phyloP scores from a whole-genome alignment of 1,140 invertebrate species.

The Magallana angulata region DNA sequence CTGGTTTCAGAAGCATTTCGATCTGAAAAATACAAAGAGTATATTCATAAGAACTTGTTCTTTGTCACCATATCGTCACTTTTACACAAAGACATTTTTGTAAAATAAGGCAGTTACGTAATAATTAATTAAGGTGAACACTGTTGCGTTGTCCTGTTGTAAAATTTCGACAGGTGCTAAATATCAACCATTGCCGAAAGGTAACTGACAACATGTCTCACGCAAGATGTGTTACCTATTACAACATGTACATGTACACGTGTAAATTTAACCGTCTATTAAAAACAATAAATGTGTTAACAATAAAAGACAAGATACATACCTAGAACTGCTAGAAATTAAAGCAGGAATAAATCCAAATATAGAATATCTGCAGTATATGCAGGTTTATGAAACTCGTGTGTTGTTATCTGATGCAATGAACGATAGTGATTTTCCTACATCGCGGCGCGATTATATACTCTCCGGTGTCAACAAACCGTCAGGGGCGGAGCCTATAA shows the following conservation, averaged over 20 bases:
- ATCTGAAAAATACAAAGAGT: neutral
- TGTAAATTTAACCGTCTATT: neutral
- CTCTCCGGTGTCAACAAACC: constrained; percentile 4
- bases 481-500: neutral
- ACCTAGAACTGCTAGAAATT: neutral
- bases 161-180: neutral
- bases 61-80: too few species aligned
- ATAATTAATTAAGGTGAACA: too few species aligned
- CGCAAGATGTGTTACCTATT: neutral
- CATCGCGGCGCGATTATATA: neutral
- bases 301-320: neutral
- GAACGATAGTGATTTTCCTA: neutral
- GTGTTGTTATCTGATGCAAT: neutral
- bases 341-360: constrained; percentile 3
- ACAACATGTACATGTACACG: neutral
- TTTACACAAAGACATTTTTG: too few species aligned
- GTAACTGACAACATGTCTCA: neutral
- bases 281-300: neutral
- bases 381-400: neutral
- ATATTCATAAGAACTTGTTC: neutral
- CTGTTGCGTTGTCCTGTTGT: neutral
- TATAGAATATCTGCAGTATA: neutral
- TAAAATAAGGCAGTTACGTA: too few species aligned
- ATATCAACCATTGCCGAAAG: neutral
- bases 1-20: constrained; percentile 36